phyloP scores from a whole-genome alignment of 2,113 vertebrate species.

The Pleuronectes platessa region DNA sequence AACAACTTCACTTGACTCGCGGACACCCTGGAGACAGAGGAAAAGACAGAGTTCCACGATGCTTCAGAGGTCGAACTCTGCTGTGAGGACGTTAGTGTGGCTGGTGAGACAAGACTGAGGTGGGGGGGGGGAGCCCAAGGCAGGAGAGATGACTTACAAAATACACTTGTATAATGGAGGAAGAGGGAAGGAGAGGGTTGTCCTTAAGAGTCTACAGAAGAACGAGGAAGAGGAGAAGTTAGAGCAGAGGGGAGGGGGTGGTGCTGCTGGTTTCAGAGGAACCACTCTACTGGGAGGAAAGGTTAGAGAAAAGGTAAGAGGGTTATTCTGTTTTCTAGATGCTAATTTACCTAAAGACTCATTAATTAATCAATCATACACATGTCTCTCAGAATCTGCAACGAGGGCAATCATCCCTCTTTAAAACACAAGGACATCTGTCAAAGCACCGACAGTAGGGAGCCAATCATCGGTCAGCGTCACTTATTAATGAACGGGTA shows the following conservation, averaged over 20 bases:
- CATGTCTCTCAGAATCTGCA: too few species aligned
- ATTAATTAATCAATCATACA: too few species aligned
- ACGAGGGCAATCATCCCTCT: too few species aligned
- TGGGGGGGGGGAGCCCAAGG: not conserved
- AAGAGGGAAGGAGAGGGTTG: conserved; percentile 44
- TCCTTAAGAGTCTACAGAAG: conserved; percentile 79
- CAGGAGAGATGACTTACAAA: conserved; percentile 75
- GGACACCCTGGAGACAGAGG: not conserved
- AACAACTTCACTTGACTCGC: not conserved
- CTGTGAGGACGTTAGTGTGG: conserved; percentile 29
- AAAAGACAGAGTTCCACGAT: not conserved
- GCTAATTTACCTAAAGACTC: too few species aligned
- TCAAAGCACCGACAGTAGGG: too few species aligned
- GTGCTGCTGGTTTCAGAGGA: not conserved
- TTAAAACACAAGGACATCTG: too few species aligned
- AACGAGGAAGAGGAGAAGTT: conserved; percentile 59
- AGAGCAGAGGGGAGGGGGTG: conserved; percentile 28
- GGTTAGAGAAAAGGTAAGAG: not conserved
- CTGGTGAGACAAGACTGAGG: conserved; percentile 16
- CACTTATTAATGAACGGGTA: too few species aligned
- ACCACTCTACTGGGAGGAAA: not conserved
- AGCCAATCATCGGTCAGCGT: too few species aligned
- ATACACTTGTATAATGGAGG: conserved; percentile 68
- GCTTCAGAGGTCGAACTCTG: not conserved
- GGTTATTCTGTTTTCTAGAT: not conserved